A percentile compares a stretch with the other conserved stretches of the same genome.
Evolutionary conservation across 2,888 invertebrate genomes (phyloP).

Genomic region (Cheilosia urbana): DNA sequence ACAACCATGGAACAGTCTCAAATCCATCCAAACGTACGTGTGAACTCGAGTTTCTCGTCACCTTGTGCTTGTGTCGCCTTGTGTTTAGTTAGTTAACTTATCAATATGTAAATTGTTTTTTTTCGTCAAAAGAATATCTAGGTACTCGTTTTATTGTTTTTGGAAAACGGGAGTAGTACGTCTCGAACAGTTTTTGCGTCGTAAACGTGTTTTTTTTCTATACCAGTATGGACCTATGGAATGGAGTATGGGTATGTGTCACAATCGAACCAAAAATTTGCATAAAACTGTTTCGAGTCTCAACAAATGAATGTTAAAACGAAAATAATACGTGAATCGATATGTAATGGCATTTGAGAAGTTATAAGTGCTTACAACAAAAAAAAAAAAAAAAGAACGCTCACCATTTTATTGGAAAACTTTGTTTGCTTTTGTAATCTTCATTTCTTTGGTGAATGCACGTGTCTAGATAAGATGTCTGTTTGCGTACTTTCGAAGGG

Average conservation of each 20-base stretch:
- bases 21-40: conserved; percentile 43
- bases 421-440: conserved; percentile 40
- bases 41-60: conserved; percentile 42
- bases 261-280: conserved; percentile 42
- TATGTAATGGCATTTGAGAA: conserved; percentile 1
- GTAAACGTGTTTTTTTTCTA: conserved; percentile 48
- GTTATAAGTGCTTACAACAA: conserved; percentile 3
- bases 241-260: no score
- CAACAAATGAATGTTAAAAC: conserved; percentile 29
- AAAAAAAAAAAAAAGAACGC: conserved; percentile 21
- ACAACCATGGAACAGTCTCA: conserved; percentile 4
- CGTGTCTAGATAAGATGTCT: conserved; percentile 44
- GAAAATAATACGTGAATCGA: conserved; percentile 33
- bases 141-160: background rate
- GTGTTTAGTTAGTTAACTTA: conserved; percentile 56
- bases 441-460: conserved; percentile 48
- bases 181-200: conserved; percentile 29
- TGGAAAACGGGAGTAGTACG: conserved; percentile 38
- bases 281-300: conserved; percentile 43
- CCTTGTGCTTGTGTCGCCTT: conserved; percentile 16
- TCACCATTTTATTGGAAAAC: conserved; percentile 1
- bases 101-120: conserved; percentile 61
- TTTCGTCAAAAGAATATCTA: conserved; percentile 8
- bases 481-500: conserved; percentile 14
- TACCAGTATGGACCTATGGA: conserved; percentile 45